Evolutionary conservation across 2,797 vertebrate species (phyloP).

Genomic region (Eutrigla gurnardus): DNA sequence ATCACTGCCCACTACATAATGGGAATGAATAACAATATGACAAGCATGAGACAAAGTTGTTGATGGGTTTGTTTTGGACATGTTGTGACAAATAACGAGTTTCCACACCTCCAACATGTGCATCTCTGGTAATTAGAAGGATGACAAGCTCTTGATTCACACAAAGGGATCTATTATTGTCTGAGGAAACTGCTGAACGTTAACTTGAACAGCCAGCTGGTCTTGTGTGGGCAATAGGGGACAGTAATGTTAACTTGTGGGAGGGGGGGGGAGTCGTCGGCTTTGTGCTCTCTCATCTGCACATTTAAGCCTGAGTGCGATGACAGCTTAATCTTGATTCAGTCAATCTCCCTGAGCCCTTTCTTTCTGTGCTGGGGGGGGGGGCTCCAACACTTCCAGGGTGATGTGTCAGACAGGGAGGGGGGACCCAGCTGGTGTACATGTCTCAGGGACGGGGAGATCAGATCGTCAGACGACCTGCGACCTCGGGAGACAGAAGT

Average conservation of each 20-base stretch:
- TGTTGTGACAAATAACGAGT: too few species aligned
- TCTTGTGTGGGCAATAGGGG: neutral
- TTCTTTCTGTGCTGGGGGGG: constrained; percentile 56
- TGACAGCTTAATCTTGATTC: constrained; percentile 71
- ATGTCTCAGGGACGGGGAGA: constrained; percentile 51
- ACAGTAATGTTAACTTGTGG: too few species aligned
- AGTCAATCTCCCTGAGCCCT: constrained; percentile 73
- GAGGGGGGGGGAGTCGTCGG: constrained; percentile 45
- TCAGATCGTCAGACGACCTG: constrained; percentile 59
- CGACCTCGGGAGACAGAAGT: constrained; percentile 49
- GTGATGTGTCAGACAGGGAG: constrained; percentile 40
- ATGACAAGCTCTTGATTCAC: too few species aligned
- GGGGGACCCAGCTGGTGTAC: constrained; percentile 45
- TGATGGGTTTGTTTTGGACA: too few species aligned
- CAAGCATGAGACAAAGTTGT: too few species aligned
- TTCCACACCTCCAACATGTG: too few species aligned
- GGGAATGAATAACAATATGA: too few species aligned
- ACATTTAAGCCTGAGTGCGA: constrained; percentile 62
- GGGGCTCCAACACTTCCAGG: constrained; percentile 44
- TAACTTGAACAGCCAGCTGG: constrained; percentile 47
- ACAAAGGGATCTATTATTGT: too few species aligned
- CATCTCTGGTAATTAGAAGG: too few species aligned
- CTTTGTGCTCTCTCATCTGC: constrained; percentile 71
- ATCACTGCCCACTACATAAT: too few species aligned
- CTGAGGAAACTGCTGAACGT: constrained; percentile 34